These are phyloP conservation scores for Corticium candelabrum DNA, from an alignment of 37 sponge, comb jelly and placozoan species.

Conservation along the genomic window DNA sequence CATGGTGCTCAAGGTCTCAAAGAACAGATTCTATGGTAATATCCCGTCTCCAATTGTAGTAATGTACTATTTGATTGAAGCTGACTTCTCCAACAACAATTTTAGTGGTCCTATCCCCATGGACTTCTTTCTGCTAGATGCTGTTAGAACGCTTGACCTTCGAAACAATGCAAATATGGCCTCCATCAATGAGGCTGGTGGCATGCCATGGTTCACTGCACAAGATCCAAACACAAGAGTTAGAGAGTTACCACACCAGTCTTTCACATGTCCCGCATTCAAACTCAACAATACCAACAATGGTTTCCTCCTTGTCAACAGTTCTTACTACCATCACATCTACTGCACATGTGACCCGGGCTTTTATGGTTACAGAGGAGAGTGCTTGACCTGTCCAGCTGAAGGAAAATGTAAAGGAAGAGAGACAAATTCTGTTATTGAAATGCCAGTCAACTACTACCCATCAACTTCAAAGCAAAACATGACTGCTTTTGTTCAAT, in stretches of 20 bases:
- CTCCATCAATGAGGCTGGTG: background rate
- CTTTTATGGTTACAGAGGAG: background rate
- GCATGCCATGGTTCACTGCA: background rate
- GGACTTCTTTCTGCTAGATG: background rate
- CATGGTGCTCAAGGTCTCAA: too few relatives aligned
- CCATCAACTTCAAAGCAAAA: background rate
- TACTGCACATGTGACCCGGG: background rate
- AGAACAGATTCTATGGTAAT: background rate
- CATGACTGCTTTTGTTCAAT: background rate
- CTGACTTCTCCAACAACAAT: background rate
- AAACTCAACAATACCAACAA: background rate
- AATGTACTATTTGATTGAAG: background rate
- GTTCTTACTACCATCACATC: background rate
- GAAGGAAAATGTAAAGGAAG: background rate
- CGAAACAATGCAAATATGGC: background rate
- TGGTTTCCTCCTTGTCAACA: background rate
- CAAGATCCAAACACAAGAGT: background rate
- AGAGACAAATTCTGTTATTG: background rate
- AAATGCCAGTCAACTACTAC: background rate
- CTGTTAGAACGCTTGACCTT: background rate
- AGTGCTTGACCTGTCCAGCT: background rate
- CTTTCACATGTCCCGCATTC: background rate
- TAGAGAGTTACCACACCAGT: background rate
- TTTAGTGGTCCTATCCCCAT: background rate
- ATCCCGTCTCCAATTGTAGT: background rate